These are phyloP conservation scores for Setipinna tenuifilis DNA, from an alignment of 2,797 vertebrate species.

Conservation along the genomic window DNA sequence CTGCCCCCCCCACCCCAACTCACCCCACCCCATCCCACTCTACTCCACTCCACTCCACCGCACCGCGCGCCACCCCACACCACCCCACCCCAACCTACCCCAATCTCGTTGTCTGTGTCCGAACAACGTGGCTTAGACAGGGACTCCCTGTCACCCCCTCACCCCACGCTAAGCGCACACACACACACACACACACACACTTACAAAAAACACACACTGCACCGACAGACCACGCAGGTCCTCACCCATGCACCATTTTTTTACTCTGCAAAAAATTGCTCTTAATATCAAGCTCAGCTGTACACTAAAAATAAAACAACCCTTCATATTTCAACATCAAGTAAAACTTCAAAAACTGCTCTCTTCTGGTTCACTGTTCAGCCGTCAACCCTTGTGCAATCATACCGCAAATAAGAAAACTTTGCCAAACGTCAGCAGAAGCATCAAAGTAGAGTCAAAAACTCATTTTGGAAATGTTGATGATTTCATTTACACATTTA, in stretches of 20 bases:
- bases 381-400: not conserved
- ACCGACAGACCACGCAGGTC: not conserved
- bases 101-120: constrained; percentile 32
- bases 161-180: not conserved
- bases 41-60: constrained; percentile 12
- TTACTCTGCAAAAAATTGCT: not conserved
- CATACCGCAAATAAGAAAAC: not conserved
- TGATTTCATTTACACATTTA: not conserved
- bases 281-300: not conserved
- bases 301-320: not conserved
- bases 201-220: not conserved
- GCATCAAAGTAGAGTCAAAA: not conserved
- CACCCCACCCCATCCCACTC: not conserved
- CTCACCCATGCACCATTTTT: not conserved
- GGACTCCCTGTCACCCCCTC: not conserved
- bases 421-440: not conserved
- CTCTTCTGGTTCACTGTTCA: not conserved
- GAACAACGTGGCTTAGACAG: constrained; percentile 23
- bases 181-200: not conserved
- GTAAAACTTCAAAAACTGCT: not conserved
- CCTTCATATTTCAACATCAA: not conserved
- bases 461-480: not conserved
- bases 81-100: constrained; percentile 6
- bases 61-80: constrained; percentile 27
- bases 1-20: constrained; percentile 28